Conservation (phyloP, 2,797 vertebrate species). For the Sebastes taczanowskii region DNA sequence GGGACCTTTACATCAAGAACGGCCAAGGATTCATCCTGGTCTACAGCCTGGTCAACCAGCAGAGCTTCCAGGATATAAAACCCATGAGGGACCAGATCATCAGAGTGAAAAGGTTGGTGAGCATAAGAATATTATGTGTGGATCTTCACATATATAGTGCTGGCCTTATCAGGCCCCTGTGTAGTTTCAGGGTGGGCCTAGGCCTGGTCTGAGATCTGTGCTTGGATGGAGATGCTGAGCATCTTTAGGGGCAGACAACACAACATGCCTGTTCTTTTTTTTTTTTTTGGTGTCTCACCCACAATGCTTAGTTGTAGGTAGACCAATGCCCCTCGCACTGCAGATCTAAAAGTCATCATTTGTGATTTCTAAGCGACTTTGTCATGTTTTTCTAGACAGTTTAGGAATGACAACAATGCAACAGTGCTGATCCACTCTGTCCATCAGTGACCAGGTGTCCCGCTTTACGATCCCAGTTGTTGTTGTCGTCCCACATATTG, state of each 20-base stretch:
- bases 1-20: constrained; percentile 98
- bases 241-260: constrained; percentile 43
- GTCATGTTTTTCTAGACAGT: not conserved
- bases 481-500: no score
- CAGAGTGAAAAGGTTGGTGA: constrained; percentile 93
- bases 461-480: no score
- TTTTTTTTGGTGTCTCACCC: constrained; percentile 35
- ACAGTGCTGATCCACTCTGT: not conserved
- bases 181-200: constrained; percentile 34
- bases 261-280: constrained; percentile 26
- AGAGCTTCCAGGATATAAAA: constrained; percentile 98
- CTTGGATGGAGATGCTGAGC: constrained; percentile 44
- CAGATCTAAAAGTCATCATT: not conserved
- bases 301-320: not conserved
- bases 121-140: not conserved
- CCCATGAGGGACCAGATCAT: constrained; percentile 99
- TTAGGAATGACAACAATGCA: not conserved
- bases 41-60: constrained; percentile 97
- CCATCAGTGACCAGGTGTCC: not conserved
- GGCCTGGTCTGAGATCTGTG: constrained; percentile 51
- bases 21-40: constrained; percentile 96
- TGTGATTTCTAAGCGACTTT: not conserved
- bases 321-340: not conserved
- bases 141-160: not conserved
- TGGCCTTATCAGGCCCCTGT: constrained; percentile 35